Percentiles rank a stretch among this genome's conserved stretches.
These are phyloP conservation scores for Criorhina ranunculi DNA, from an alignment of 2,888 invertebrate species.

Conservation along the genomic window DNA sequence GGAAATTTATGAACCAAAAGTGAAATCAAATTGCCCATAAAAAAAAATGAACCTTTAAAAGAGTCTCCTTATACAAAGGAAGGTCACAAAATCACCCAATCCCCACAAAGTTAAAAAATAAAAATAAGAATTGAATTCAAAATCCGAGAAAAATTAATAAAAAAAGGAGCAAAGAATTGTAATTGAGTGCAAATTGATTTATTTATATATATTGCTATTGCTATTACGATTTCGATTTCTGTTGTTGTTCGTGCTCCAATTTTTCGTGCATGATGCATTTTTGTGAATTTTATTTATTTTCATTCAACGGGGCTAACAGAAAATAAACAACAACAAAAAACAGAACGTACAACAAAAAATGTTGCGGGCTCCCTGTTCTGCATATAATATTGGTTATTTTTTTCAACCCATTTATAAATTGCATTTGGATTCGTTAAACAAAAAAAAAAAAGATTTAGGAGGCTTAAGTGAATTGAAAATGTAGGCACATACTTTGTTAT, in stretches of 20 bases:
- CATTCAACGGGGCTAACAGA: slow-evolving; percentile 48
- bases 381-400: slow-evolving; percentile 67
- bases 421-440: slow-evolving; percentile 74
- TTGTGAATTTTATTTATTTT: slow-evolving; percentile 73
- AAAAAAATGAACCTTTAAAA: background rate
- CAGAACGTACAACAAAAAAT: slow-evolving; percentile 21
- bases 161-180: slow-evolving; percentile 75
- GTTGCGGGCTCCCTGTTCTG: slow-evolving; percentile 67
- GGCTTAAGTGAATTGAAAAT: slow-evolving; percentile 76
- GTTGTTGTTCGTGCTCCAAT: slow-evolving; percentile 76
- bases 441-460: slow-evolving; percentile 71
- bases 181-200: slow-evolving; percentile 78
- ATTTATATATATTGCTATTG: slow-evolving; percentile 70
- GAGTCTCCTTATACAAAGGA: slow-evolving; percentile 9
- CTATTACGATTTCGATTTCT: slow-evolving; percentile 65
- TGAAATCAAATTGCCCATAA: slow-evolving; percentile 63
- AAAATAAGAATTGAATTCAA: slow-evolving; percentile 38
- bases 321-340: slow-evolving; percentile 9
- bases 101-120: background rate
- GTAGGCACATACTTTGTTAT: slow-evolving; percentile 75
- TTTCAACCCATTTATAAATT: slow-evolving; percentile 73
- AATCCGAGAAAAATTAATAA: slow-evolving; percentile 73
- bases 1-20: slow-evolving; percentile 71
- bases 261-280: slow-evolving; percentile 75
- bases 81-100: slow-evolving; percentile 56